These are phyloP conservation scores for Andrena minutula DNA, from an alignment of 2,888 invertebrate genomes.

Conservation along the genomic window DNA sequence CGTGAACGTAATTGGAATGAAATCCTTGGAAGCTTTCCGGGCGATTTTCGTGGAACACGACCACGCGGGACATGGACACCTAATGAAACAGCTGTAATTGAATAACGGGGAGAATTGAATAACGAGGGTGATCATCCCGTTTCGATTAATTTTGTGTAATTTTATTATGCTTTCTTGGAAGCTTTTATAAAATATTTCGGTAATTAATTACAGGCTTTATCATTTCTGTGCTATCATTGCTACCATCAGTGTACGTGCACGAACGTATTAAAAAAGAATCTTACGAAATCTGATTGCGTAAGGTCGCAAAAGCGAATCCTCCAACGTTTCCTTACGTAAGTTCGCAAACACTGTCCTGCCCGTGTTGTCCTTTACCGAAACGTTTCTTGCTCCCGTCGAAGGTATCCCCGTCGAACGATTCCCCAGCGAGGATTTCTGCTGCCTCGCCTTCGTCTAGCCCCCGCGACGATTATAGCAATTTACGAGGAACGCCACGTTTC, in stretches of 20 bases:
- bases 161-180: background rate
- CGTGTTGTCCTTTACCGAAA: background rate
- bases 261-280: background rate
- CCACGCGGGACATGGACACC: background rate
- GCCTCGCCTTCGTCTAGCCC: background rate
- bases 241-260: background rate
- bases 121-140: background rate
- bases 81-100: background rate
- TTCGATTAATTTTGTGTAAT: background rate
- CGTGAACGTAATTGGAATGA: conserved; percentile 24
- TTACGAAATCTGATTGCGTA: conserved; percentile 23
- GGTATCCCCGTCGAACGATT: background rate
- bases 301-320: conserved; percentile 18
- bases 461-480: conserved; percentile 29
- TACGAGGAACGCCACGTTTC: conserved; percentile 27
- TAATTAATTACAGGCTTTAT: background rate
- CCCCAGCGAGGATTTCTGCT: background rate
- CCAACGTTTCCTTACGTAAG: background rate
- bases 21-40: conserved; percentile 3
- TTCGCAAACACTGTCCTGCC: conserved; percentile 6
- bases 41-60: background rate
- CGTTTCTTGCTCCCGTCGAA: background rate
- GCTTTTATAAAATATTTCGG: background rate
- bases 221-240: background rate
- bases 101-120: conserved; percentile 5